Percentiles rank a stretch among this genome's conserved stretches.
Conservation (phyloP, 1,140 invertebrate species). For the Brachionus koreanus region DNA sequence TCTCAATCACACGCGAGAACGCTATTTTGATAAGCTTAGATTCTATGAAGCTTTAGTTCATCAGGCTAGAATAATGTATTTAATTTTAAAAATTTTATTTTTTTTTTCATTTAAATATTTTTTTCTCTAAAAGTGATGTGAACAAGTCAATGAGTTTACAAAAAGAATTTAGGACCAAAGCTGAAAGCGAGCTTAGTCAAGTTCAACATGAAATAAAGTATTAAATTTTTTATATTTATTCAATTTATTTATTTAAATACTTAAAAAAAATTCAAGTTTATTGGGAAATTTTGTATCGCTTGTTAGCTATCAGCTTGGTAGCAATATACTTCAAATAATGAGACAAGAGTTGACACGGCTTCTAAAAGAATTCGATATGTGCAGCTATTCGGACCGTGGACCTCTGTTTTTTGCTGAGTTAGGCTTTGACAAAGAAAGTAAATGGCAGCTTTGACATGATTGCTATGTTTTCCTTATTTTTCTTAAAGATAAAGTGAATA, state of each 20-base stretch:
- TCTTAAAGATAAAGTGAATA: background rate
- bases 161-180: background rate
- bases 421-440: slow-evolving; percentile 2
- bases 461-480: background rate
- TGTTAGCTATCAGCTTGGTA: background rate
- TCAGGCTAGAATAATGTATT: background rate
- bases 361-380: background rate
- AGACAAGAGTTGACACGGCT: background rate
- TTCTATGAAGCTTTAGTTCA: slow-evolving; percentile 24
- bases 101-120: too few relatives aligned
- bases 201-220: slow-evolving; percentile 10
- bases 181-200: background rate
- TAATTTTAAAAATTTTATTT: background rate
- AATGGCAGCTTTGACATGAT: background rate
- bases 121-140: background rate
- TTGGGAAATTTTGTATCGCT: background rate
- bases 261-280: background rate
- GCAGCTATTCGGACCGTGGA: background rate
- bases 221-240: background rate
- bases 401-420: background rate
- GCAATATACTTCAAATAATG: background rate
- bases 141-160: slow-evolving; percentile 20
- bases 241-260: background rate
- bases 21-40: slow-evolving; percentile 23
- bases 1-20: slow-evolving; percentile 1